A percentile compares a stretch with the other conserved stretches of the same genome.
These are phyloP conservation scores for Phasianus colchicus DNA, from an alignment of 2,113 vertebrate genomes.

Conservation along the genomic window DNA sequence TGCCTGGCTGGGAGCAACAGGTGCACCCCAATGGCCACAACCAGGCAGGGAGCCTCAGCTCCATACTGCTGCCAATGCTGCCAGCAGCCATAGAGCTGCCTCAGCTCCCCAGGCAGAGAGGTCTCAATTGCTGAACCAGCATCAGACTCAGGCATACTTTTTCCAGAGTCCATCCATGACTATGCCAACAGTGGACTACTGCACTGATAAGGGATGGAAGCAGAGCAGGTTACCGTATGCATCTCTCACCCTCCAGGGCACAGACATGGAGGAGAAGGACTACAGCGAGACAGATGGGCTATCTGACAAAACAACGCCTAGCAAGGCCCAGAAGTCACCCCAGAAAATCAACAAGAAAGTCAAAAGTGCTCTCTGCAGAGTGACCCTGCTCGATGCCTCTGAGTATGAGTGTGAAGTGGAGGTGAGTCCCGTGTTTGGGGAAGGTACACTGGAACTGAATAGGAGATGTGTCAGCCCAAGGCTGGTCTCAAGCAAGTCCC, in stretches of 20 bases:
- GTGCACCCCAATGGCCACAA: accelerated
- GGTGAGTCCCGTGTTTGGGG: conserved; percentile 75
- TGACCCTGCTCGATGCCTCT: conserved; percentile 90
- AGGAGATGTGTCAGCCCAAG: neutral
- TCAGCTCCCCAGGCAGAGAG: neutral
- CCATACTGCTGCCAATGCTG: neutral
- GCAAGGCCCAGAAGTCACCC: conserved; percentile 92
- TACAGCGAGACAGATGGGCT: conserved; percentile 84
- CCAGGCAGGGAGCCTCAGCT: neutral
- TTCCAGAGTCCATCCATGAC: neutral
- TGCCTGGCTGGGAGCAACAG: neutral
- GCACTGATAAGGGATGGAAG: neutral
- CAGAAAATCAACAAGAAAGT: conserved; percentile 91
- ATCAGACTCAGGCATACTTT: accelerated
- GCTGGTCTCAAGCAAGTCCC: neutral
- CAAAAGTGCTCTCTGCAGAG: conserved; percentile 90
- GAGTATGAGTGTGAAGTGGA: conserved; percentile 92
- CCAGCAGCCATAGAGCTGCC: neutral
- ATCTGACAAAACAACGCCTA: conserved; percentile 92
- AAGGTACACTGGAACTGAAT: neutral
- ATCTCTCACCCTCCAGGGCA: conserved; percentile 47
- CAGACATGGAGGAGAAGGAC: conserved; percentile 83
- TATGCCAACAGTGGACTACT: neutral
- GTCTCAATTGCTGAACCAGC: neutral
- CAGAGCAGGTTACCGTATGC: neutral